A percentile compares a stretch with the other conserved stretches of the same genome.
These are phyloP conservation scores for Callyntrura sp. DNA, from an alignment of 2,888 invertebrate genomes.

Conservation along the genomic window DNA sequence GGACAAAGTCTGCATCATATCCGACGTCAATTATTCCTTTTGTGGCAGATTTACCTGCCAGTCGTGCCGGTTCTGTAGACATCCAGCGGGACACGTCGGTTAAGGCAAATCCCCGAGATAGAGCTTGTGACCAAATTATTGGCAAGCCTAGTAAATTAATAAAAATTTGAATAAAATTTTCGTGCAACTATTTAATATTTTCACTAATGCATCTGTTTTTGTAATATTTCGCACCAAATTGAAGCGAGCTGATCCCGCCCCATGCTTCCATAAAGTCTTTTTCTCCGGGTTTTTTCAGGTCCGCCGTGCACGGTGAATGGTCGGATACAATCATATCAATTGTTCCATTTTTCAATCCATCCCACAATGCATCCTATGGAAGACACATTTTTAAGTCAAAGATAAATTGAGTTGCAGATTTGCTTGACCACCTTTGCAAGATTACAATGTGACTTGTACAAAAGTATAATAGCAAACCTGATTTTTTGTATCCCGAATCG, in stretches of 20 bases:
- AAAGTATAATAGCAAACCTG: no score
- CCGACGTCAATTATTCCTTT: slow-evolving; percentile 89
- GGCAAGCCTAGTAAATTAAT: slow-evolving; percentile 89
- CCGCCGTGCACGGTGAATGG: slow-evolving; percentile 90
- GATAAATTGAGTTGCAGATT: no score
- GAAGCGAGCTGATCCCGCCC: slow-evolving; percentile 91
- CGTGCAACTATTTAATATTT: no score
- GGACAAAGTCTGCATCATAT: slow-evolving; percentile 90
- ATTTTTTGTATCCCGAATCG: slow-evolving; percentile 89
- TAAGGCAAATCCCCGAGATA: slow-evolving; percentile 87
- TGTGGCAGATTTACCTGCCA: slow-evolving; percentile 88
- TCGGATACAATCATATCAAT: slow-evolving; percentile 90
- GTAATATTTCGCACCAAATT: slow-evolving; percentile 88
- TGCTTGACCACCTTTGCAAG: no score
- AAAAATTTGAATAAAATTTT: slow-evolving; percentile 15
- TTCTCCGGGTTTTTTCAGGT: slow-evolving; percentile 86
- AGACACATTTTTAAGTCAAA: no score
- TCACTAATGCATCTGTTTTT: no score
- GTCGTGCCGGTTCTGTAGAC: slow-evolving; percentile 88
- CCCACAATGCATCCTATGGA: slow-evolving; percentile 89
- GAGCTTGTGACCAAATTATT: slow-evolving; percentile 90
- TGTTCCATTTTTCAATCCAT: slow-evolving; percentile 87
- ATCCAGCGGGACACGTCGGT: slow-evolving; percentile 88
- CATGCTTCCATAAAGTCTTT: slow-evolving; percentile 90
- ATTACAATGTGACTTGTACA: no score